Conservation (phyloP, 2,113 vertebrate genomes). For the Chrysochloris asiatica region DNA sequence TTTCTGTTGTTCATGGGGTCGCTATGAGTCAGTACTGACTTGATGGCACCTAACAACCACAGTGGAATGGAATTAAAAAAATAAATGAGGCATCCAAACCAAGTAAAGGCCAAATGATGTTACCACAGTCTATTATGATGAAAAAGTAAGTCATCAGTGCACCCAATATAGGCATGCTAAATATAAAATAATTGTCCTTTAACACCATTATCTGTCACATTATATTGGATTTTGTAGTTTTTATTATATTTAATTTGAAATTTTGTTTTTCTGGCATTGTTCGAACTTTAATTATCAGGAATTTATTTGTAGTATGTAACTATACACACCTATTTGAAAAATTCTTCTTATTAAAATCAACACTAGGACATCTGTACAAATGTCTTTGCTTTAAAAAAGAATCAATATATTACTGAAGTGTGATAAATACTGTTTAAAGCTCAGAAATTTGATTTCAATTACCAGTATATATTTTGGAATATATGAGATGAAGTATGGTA, state of each 20-base stretch:
- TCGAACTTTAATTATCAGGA: not conserved
- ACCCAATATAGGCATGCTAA: not conserved
- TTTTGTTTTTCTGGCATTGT: not conserved
- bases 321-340: not conserved
- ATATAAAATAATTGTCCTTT: not conserved
- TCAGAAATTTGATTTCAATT: not conserved
- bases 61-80: not conserved
- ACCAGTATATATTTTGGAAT: not conserved
- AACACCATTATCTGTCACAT: not conserved
- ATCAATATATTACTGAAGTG: not conserved
- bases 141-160: not conserved
- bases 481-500: not conserved
- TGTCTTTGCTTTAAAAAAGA: conserved; percentile 31
- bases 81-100: not conserved
- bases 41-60: not conserved
- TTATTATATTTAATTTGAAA: not conserved
- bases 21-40: too few relatives aligned
- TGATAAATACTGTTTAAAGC: not conserved
- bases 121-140: not conserved
- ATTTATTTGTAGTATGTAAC: not conserved
- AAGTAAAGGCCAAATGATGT: not conserved
- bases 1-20: too few relatives aligned
- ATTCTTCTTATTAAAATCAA: not conserved
- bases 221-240: not conserved
- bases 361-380: not conserved